Base-by-base conservation (phyloP, 2,888 invertebrate species). In the Caenorhabditis macrosperma region DNA sequence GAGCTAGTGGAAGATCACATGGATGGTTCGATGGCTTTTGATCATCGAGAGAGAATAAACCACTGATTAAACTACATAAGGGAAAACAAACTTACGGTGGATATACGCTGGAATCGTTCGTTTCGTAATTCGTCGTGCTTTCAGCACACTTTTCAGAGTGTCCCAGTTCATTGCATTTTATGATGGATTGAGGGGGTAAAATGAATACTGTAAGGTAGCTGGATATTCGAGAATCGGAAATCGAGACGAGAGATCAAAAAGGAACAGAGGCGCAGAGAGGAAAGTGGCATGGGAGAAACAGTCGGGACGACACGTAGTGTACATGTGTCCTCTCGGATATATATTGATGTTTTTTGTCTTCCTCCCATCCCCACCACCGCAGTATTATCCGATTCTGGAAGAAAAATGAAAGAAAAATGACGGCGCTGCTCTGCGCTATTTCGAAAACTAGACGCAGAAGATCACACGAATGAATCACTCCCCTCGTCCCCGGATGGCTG, bases 111-210 rank as follows among this genome's bases (percentile, higher is more conserved):
- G 80, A 20, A 80, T 75, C 15, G 69, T 60, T 54, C 75, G 72
- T 71, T 80, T 80, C 20, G 80, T 71, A 26, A 50, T 52, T 28
- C 80, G 59, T 33, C 80, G 61, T 38, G 41, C 41, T 50, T 80
- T 75, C 38, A 80, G 46, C 60, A 66, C 71, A 35, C 50, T 48
- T 76, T 76, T 80, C 52, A 80, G 24, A 35, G 59, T 61, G 41
- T 80, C 80, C 80, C 80, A 80, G n/a, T 76, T 80, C 80, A 80
- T 80, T 28, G 60, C 67, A 75, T 75, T 54, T 44, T 60, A 57
- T 35, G 48, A 33, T 48, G 22, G 12, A 20, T 17, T 33, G 24
- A 15, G 30, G 48, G 33, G 30, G 30, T 41, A 48, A 44, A 61
- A 69, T 61, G 33, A 24, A 20, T 50, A 69, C 69, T 69, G 60